Evolutionary conservation across 2,888 invertebrate genomes (phyloP), one percentile per base, ranked within the genome.

Genomic region (Lacanobia wlatinum): DNA sequence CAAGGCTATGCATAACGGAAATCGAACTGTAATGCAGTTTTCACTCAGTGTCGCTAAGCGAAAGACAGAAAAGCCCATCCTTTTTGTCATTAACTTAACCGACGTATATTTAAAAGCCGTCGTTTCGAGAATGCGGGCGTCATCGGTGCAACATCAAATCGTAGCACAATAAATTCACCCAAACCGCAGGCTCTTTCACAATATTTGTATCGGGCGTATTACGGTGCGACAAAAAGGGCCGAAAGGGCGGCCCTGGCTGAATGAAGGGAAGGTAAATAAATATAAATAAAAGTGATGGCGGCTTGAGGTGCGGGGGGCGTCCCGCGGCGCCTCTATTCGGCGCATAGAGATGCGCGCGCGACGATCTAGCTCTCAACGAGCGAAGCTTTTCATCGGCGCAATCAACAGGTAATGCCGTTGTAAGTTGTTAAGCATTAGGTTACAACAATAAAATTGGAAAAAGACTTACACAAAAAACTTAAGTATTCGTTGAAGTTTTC

Each of bases 261-360:
- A 96, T 96, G 96, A 95, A 96, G 95, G 95, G 95, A 95, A 95
- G 95, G 95, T 96, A 96, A 96, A 96, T 96, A 96, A 96, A 96
- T 95, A 96, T 95, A 96, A 96, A 96, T 96, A 95, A 96, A 95
- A 95, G 94, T 92, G 91, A 93, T 90, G 93, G 92, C 87, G 91
- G 88, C 70, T 84, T 73, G 88, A 84, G 87, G 90, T 70, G 88
- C 87, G 85, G 86, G 87, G 84, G 89, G 88, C 88, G 82, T 89
- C 93, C 93, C 91, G 93, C 91, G 92, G 93, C 92, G 93, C 92
- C 91, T 90, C 85, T 82, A 82, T 70, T 74, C 69, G 66, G 62
- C 73, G 60, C 66, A 80, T 60, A 84, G 84, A 75, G 70, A 66
- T 71, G 83, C 84, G 87, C 76, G 79, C 80, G 84, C 86, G 76